A percentile compares a stretch with the other conserved stretches of the same genome.
phyloP scores from a whole-genome alignment of 2,797 vertebrate species.

The Lophotriccus pileatus region DNA sequence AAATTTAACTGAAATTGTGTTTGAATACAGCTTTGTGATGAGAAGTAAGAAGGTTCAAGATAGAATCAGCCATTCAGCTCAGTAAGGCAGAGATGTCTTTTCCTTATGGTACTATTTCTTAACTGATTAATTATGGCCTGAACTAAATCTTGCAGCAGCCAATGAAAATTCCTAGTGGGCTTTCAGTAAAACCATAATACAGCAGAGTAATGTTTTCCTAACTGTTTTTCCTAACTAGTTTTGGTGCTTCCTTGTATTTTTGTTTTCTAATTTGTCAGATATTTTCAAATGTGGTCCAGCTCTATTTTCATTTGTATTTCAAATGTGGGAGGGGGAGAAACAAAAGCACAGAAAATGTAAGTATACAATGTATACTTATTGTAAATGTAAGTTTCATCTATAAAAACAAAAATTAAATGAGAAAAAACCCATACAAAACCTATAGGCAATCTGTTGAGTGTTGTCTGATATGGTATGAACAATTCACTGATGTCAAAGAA shows the following conservation, averaged over 20 bases:
- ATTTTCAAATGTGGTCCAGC: neutral
- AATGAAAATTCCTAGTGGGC: neutral
- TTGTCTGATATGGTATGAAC: neutral
- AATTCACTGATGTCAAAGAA: neutral
- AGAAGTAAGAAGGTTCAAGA: neutral
- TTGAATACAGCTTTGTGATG: neutral
- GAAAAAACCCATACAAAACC: neutral
- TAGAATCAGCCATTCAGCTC: neutral
- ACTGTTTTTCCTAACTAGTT: neutral
- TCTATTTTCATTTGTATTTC: neutral
- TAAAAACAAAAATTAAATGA: neutral
- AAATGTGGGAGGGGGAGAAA: neutral
- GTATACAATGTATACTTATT: too few relatives aligned
- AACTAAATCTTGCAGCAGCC: neutral
- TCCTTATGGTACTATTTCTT: neutral
- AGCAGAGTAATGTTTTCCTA: neutral
- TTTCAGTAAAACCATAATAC: neutral
- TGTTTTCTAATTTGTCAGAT: neutral
- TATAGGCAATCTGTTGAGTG: fast-evolving
- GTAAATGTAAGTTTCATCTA: too few relatives aligned
- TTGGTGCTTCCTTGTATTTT: neutral
- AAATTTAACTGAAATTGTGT: neutral
- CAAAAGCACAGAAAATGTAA: neutral
- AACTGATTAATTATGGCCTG: neutral
- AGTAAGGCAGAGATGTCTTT: neutral